Evolutionary conservation across 2,888 invertebrate genomes (phyloP).

Genomic region (Drosophila atroscutellata): DNA sequence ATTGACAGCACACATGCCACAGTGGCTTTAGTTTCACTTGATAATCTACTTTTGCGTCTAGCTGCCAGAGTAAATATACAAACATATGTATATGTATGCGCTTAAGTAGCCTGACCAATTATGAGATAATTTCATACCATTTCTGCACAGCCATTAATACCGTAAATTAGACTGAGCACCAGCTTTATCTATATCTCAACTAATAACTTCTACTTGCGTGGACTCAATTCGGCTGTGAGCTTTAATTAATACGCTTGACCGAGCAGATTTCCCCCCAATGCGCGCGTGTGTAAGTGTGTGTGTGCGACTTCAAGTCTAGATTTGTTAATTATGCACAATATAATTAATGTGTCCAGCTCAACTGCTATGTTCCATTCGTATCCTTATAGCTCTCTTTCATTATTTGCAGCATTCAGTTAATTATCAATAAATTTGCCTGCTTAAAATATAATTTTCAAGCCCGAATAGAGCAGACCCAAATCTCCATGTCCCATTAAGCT

Average conservation of each 20-base stretch:
- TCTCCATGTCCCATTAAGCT: conserved; percentile 31
- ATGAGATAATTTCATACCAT: conserved; percentile 62
- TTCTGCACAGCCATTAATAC: conserved; percentile 61
- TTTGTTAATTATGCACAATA: conserved; percentile 77
- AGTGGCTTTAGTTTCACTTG: background rate
- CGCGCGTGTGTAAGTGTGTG: conserved; percentile 17
- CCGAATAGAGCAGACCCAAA: background rate
- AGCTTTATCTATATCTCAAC: conserved; percentile 43
- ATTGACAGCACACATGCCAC: conserved; percentile 13
- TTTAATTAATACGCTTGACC: conserved; percentile 71
- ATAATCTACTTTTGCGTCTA: conserved; percentile 5
- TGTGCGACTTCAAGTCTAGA: conserved; percentile 44
- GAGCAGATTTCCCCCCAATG: conserved; percentile 27
- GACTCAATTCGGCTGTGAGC: conserved; percentile 58
- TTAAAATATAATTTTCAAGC: conserved; percentile 69
- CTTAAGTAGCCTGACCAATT: conserved; percentile 59
- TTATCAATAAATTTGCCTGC: conserved; percentile 78
- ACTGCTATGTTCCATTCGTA: background rate
- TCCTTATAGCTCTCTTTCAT: conserved; percentile 8
- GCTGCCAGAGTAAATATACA: background rate
- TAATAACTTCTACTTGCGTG: conserved; percentile 77
- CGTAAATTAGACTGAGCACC: conserved; percentile 66
- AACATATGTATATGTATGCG: background rate
- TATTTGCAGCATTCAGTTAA: conserved; percentile 44
- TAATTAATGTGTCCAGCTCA: conserved; percentile 65